Evolutionary conservation across 2,113 vertebrate genomes (phyloP), one percentile per base, ranked within the genome.

Genomic region (Cinclus mexicanus): DNA sequence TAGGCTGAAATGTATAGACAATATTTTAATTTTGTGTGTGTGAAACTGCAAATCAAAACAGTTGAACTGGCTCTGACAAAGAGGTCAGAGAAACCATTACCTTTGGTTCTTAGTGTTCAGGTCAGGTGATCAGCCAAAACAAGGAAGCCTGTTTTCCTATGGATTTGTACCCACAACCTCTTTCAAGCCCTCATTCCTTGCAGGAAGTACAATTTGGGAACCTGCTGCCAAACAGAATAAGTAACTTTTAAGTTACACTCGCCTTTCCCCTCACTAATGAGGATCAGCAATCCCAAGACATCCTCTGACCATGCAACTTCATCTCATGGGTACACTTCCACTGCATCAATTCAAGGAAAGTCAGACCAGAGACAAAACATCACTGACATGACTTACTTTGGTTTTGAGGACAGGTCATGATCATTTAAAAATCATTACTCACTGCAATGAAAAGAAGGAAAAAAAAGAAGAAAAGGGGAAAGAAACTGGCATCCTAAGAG

Each of bases 1-100:
- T 78, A 83, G 92, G 85, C 72, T 96, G 88, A 93, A 96, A 93
- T 94, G 84, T 89, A 89, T 90, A 90, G 80, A 75, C 83, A 88
- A 90, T 90, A 74, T 86, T 85, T 92, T 90, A 82, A 49, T 35
- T 74, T 75, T 47, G 41, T 29, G 33, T 72, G 39, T 67, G 64
- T 44, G 44, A 89, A 93, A 83, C 35, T 52, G 72, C 71, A 83
- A 90, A 93, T 83, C 68, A 78, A 71, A 95, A 91, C 79, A 89
- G 75, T 21, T 75, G 46, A 69, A 67, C 11, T 53, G 63, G n/a
- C 41, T 87, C 44, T 53, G 60, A 92, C 56, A 41, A 83, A 86
- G 68, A 80, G 82, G 63, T 68, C 17, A 3, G 59, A 92, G 86
- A 86, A 86, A 67, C 14, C 44, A 56, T 22, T 41, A 67, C 5